Percentiles rank a stretch among this genome's conserved stretches.
Evolutionary conservation across 2,888 invertebrate species (phyloP).

Genomic region (Chorisops tibialis): DNA sequence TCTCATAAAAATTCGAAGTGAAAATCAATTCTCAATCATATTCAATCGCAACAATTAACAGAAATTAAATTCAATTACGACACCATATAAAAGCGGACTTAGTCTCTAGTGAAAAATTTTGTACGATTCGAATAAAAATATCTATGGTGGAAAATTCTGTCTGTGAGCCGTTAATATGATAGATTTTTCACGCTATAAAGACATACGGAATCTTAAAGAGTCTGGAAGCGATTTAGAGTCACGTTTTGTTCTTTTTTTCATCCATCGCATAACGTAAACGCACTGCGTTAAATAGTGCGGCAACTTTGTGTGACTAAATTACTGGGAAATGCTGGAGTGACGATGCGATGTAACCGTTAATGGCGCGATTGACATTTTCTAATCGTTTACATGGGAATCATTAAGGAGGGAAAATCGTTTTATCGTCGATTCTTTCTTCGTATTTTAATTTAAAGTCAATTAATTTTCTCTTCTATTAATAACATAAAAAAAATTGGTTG

Average conservation of each 20-base stretch:
- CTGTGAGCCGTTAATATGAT: background rate
- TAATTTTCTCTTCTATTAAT: no score
- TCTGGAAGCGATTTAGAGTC: background rate
- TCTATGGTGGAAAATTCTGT: background rate
- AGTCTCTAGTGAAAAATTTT: no score
- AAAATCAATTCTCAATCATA: slow-evolving; percentile 2
- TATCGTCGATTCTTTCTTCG: no score
- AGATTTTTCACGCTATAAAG: background rate
- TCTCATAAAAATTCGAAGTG: background rate
- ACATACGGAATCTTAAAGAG: background rate
- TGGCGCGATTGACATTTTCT: background rate
- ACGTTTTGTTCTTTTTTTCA: no score
- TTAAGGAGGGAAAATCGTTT: background rate
- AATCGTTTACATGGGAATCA: background rate
- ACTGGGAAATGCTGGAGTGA: no score
- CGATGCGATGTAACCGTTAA: background rate
- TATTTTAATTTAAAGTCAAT: no score
- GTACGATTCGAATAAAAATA: no score
- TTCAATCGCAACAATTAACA: background rate
- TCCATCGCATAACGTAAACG: no score
- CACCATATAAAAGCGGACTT: no score
- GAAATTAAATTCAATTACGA: background rate
- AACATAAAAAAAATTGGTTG: no score
- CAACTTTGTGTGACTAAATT: no score
- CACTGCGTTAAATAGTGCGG: no score